These are phyloP conservation scores for Oopsacas minuta DNA, from an alignment of 37 sponge, comb jelly and placozoan species.

Conservation along the genomic window DNA sequence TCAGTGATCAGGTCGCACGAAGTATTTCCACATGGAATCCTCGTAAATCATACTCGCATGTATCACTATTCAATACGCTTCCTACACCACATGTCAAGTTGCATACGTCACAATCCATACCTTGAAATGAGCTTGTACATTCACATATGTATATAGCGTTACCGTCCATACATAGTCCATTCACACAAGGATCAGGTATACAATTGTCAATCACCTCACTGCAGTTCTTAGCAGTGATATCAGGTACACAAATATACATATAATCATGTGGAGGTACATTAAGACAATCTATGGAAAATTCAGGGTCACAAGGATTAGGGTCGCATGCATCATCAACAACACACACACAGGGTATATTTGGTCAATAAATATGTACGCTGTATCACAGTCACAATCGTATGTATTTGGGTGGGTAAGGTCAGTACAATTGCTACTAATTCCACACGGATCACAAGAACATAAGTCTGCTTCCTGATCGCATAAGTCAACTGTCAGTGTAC, in stretches of 20 bases:
- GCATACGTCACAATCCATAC: not conserved
- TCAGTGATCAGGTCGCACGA: not conserved
- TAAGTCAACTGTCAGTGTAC: not conserved
- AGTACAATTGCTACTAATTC: conserved; percentile 23
- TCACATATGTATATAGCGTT: not conserved
- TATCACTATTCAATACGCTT: not conserved
- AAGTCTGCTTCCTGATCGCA: not conserved
- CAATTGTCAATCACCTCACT: conserved; percentile 23
- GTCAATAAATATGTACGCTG: not conserved
- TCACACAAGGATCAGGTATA: conserved; percentile 11
- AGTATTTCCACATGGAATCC: not conserved
- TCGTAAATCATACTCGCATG: not conserved
- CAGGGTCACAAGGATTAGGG: conserved; percentile 14
- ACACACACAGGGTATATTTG: conserved; percentile 5
- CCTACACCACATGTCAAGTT: not conserved
- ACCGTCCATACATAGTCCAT: not conserved
- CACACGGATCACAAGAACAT: conserved; percentile 10
- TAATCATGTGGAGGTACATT: conserved; percentile 1
- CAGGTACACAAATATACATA: conserved; percentile 24
- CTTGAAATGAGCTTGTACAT: not conserved
- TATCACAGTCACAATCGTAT: conserved; percentile 21
- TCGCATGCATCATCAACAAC: conserved; percentile 22
- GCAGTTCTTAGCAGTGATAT: conserved; percentile 20
- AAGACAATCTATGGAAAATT: not conserved
- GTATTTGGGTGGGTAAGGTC: not conserved